Evolutionary conservation across 2,888 invertebrate genomes (phyloP).

Genomic region (Lepidonotus clava): DNA sequence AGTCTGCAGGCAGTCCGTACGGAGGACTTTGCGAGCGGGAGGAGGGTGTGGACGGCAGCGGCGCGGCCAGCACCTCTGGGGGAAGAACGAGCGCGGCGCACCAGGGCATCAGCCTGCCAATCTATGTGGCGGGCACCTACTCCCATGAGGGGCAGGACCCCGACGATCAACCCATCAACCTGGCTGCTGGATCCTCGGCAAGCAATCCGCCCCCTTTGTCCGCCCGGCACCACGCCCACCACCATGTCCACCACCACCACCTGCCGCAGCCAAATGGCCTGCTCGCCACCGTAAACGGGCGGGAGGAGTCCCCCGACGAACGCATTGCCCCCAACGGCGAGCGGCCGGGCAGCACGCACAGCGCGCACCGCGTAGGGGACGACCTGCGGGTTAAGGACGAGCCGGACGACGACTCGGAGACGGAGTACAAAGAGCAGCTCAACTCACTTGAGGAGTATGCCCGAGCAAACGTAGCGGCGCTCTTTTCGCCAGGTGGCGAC

Average conservation of each 20-base stretch:
- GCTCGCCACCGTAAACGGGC: neutral
- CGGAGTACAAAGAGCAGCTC: constrained; percentile 31
- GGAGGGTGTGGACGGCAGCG: constrained; percentile 22
- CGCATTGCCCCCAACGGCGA: neutral
- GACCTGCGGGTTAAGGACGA: constrained; percentile 52
- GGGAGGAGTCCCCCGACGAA: constrained; percentile 22
- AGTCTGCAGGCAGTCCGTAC: constrained; percentile 19
- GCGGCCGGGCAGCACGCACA: constrained; percentile 33
- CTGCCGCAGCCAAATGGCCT: no score
- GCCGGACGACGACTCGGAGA: constrained; percentile 57
- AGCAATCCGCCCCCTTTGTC: constrained; percentile 1
- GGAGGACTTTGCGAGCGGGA: neutral
- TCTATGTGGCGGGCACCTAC: constrained; percentile 55
- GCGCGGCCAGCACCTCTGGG: neutral
- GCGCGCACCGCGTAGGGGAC: neutral
- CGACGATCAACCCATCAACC: constrained; percentile 43
- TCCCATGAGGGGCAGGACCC: neutral
- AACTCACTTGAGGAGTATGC: constrained; percentile 29
- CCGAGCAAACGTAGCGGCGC: constrained; percentile 34
- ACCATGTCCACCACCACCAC: no score
- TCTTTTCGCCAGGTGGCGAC: neutral
- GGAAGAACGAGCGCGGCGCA: neutral
- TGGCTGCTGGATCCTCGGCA: constrained; percentile 27
- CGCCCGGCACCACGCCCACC: neutral
- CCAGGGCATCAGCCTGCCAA: constrained; percentile 51